Evolutionary conservation across 2,888 invertebrate species (phyloP).

Genomic region (Candidula unifasciata): DNA sequence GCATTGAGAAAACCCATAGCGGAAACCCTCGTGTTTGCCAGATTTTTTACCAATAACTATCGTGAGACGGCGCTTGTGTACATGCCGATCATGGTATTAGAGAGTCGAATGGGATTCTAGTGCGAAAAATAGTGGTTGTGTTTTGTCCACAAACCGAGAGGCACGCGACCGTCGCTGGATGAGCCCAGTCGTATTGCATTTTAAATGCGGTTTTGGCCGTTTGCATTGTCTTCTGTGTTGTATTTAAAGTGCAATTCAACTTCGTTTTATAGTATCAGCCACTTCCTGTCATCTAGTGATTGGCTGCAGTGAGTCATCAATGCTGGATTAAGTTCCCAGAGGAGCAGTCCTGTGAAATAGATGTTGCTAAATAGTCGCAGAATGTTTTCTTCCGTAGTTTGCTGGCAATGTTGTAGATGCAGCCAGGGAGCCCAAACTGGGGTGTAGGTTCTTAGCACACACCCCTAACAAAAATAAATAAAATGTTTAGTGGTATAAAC

Average conservation of each 20-base stretch:
- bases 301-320: neutral
- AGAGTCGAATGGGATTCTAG: neutral
- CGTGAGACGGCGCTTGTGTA: neutral
- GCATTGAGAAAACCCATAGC: neutral
- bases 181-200: neutral
- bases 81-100: neutral
- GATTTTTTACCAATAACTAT: neutral
- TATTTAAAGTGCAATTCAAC: neutral
- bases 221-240: neutral
- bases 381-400: no score
- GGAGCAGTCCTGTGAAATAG: no score
- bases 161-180: neutral
- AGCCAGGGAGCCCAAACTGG: no score
- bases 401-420: no score
- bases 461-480: no score
- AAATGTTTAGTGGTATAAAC: no score
- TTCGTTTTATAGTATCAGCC: neutral
- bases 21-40: neutral
- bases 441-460: no score
- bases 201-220: neutral
- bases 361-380: no score
- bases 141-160: neutral
- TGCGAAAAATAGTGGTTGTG: constrained; percentile 1
- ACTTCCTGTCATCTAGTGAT: neutral
- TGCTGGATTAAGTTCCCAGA: no score